phyloP scores from a whole-genome alignment of 1,140 invertebrate species.

The Patella vulgata region DNA sequence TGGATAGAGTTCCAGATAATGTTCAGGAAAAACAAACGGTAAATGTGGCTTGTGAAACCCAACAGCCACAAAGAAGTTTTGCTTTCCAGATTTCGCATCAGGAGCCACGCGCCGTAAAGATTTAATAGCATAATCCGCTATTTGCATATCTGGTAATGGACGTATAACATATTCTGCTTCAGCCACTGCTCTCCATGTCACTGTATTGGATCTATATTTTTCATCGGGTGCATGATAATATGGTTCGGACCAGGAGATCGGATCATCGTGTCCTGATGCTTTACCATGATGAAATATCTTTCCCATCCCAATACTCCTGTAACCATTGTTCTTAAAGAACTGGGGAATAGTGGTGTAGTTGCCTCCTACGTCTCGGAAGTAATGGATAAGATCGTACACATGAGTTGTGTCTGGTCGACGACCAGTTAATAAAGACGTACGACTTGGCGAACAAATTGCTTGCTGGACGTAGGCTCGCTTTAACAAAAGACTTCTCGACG shows the following conservation, averaged over 20 bases:
- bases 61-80: conserved; percentile 62
- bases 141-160: conserved; percentile 77
- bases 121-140: conserved; percentile 72
- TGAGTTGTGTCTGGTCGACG: conserved; percentile 25
- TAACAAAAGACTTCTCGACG: conserved; percentile 5
- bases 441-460: conserved; percentile 6
- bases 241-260: conserved; percentile 23
- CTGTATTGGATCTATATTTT: background rate
- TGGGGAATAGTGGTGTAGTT: conserved; percentile 28
- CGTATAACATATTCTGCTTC: too few relatives aligned
- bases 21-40: conserved; percentile 37
- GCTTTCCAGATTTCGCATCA: conserved; percentile 14
- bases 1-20: conserved; percentile 30
- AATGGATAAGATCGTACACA: conserved; percentile 24
- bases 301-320: conserved; percentile 21
- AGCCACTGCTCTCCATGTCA: background rate
- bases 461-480: conserved; percentile 4
- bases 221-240: conserved; percentile 18
- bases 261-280: conserved; percentile 25
- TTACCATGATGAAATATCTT: conserved; percentile 30
- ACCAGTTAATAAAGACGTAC: conserved; percentile 13
- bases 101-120: conserved; percentile 72
- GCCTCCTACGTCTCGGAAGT: conserved; percentile 23
- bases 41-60: conserved; percentile 41
- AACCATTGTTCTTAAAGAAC: conserved; percentile 28